phyloP scores from a whole-genome alignment of 2,113 vertebrate species.

The Asarcornis scutulata region DNA sequence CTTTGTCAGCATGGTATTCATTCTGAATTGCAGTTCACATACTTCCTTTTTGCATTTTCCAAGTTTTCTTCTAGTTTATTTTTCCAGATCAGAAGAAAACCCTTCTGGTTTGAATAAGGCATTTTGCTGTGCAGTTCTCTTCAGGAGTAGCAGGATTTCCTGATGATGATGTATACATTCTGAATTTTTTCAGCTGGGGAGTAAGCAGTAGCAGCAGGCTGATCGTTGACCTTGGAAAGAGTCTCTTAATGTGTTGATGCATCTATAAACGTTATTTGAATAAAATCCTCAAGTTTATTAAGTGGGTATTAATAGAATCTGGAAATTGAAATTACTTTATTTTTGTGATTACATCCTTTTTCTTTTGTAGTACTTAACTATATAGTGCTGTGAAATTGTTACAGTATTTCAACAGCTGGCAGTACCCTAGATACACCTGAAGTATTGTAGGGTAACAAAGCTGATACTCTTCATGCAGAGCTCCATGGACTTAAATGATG shows the following conservation, averaged over 20 bases:
- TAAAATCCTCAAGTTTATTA: not conserved
- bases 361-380: not conserved
- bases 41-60: not conserved
- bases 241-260: not conserved
- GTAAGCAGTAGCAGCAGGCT: not conserved
- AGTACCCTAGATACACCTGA: not conserved
- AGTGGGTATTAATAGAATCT: not conserved
- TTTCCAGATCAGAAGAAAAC: no score
- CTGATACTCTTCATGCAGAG: not conserved
- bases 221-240: not conserved
- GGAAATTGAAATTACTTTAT: not conserved
- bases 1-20: not conserved
- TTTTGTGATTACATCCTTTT: not conserved
- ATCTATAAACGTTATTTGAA: not conserved
- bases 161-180: not conserved
- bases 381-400: not conserved
- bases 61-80: no score
- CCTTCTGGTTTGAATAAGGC: not conserved
- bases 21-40: not conserved
- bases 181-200: not conserved
- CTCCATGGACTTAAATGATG: not conserved
- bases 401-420: not conserved
- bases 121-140: not conserved
- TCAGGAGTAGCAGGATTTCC: not conserved
- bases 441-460: not conserved